Base-by-base conservation (phyloP, 1,140 invertebrate genomes). In the Mizuhopecten yessoensis region DNA sequence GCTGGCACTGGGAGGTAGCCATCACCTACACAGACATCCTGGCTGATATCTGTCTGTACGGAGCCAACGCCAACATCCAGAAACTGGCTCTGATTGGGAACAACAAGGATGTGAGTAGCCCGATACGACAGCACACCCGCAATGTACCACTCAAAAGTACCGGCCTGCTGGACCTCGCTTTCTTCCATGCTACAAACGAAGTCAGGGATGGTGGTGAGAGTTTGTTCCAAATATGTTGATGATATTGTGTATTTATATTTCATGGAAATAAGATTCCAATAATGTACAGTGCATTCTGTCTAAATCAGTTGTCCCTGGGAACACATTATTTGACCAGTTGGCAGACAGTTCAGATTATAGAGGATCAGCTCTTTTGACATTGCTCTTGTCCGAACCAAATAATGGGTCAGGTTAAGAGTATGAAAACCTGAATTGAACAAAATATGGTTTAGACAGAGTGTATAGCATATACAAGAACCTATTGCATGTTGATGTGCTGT, bases 1-100 rank as follows among this genome's bases (percentile, higher is more conserved):
- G 95, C 42, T 96, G 96, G 96, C 95, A 96, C 75, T 96, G 96
- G 96, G 96, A 96, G 89, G 95, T 96, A 0, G 95, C 95, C 34
- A 93, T 96, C 33, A 96, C 94, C 0, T 96, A 96, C 91, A 94
- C 95, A 11, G 95, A 96, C 45, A 91, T 96, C 34, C 92, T 96
- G 33, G 94, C 93, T 42, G 94, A 96, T 33, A 94, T 96, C 36
- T 94, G 95, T 91, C 89, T 96, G 20, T 91, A 96, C 93, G 96
- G 95, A 0, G 92, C 33, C 34, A 95, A 94, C 34, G 94, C 96
- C 34, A 91, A 91, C 34, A 95, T 96, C 57, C 95, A 96, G 92
- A 96, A 96, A 89, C 90, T 93, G 91, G 96, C 96, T 11, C 90
- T 96, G 57, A 93, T 96, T 87, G 96, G 96, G 15, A 91, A 29